Percentiles rank a stretch among this genome's conserved stretches.
These are phyloP conservation scores for Psittacula echo DNA, from an alignment of 2,797 vertebrate genomes.

Conservation along the genomic window DNA sequence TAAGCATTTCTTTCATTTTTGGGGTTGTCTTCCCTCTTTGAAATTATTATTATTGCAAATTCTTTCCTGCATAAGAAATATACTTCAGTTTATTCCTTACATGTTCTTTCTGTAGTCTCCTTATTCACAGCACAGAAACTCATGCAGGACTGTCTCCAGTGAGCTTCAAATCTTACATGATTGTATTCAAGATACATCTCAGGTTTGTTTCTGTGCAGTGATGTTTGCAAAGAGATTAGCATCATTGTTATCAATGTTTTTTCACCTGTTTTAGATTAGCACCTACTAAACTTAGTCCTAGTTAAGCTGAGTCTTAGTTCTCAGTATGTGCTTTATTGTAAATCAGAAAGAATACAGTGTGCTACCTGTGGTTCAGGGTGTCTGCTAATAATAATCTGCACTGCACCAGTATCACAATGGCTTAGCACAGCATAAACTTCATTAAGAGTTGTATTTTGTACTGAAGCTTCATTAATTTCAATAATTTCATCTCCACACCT, in stretches of 20 bases:
- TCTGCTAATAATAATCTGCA: constrained; percentile 90
- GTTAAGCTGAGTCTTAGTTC: background rate
- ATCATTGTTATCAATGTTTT: background rate
- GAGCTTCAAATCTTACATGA: background rate
- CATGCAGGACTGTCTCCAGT: background rate
- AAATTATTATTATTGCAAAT: background rate
- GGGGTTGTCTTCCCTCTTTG: background rate
- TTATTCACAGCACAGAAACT: background rate
- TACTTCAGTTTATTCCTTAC: background rate
- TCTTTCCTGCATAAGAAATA: background rate
- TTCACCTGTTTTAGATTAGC: background rate
- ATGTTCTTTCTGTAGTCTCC: background rate
- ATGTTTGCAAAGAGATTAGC: background rate
- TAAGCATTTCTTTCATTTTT: background rate
- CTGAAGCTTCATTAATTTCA: constrained; percentile 88
- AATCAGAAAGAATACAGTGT: background rate
- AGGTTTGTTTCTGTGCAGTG: background rate
- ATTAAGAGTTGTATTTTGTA: constrained; percentile 89
- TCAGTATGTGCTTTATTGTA: background rate
- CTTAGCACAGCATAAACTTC: constrained; percentile 90
- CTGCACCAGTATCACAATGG: constrained; percentile 86
- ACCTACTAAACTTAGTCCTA: background rate
- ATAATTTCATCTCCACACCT: constrained; percentile 95
- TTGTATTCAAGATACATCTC: background rate
- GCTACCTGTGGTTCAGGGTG: constrained; percentile 92